These are phyloP conservation scores for Aplochiton taeniatus DNA, from an alignment of 2,797 vertebrate species.

Conservation along the genomic window DNA sequence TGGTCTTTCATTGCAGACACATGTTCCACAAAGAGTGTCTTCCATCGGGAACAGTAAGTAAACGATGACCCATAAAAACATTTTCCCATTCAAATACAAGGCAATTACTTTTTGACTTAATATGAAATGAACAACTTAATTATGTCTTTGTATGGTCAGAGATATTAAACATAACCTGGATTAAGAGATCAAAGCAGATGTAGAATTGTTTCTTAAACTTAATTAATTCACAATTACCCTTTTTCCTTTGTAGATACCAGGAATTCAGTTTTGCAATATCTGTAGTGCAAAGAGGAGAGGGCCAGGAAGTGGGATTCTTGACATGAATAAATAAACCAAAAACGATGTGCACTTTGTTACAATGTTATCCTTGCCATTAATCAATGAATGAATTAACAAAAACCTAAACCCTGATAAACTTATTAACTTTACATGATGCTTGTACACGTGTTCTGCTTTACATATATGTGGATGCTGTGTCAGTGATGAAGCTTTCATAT, in stretches of 20 bases:
- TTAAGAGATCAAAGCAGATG: neutral
- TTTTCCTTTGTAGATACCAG: slow-evolving; percentile 73
- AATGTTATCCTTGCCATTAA: neutral
- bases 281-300: slow-evolving; percentile 94
- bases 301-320: slow-evolving; percentile 89
- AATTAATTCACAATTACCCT: neutral
- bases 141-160: no score
- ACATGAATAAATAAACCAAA: slow-evolving; percentile 85
- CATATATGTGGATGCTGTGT: no score
- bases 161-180: neutral
- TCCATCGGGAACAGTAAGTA: slow-evolving; percentile 85
- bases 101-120: no score
- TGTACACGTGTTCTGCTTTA: no score
- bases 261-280: slow-evolving; percentile 93
- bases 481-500: no score
- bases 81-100: no score
- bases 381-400: neutral
- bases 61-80: no score
- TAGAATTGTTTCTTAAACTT: neutral
- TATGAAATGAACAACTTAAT: no score
- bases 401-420: no score
- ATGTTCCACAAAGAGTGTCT: slow-evolving; percentile 99
- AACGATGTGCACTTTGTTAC: neutral
- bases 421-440: no score
- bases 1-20: slow-evolving; percentile 98